Conservation (phyloP, 2,797 vertebrate species). For the Stomatorhinus walkeri region DNA sequence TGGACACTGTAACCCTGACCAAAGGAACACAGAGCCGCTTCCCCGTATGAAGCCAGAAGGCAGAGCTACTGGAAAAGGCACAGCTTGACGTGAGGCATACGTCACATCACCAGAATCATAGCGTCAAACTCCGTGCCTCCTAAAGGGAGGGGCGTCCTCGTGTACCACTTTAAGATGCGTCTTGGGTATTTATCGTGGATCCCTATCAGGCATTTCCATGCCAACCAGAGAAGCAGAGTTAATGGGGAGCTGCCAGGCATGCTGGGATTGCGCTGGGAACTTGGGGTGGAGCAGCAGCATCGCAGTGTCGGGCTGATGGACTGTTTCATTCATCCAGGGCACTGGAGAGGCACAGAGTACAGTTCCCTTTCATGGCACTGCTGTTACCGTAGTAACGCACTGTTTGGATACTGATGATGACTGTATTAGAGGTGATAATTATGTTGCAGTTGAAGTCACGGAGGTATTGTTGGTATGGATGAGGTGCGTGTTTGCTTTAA, state of each 20-base stretch:
- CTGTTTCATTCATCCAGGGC: neutral
- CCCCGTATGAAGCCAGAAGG: neutral
- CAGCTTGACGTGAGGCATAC: neutral
- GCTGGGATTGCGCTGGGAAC: neutral
- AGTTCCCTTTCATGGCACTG: neutral
- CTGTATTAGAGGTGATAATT: neutral
- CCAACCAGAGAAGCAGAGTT: neutral
- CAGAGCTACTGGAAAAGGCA: neutral
- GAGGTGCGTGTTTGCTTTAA: neutral
- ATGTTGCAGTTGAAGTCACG: neutral
- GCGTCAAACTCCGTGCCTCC: neutral
- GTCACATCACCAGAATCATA: neutral
- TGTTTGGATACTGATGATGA: neutral
- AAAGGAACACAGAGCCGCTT: neutral
- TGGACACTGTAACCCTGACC: neutral
- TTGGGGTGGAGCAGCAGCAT: neutral
- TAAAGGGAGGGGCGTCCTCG: neutral
- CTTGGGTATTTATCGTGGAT: neutral
- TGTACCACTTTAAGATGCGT: neutral
- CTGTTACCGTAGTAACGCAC: slow-evolving; percentile 2
- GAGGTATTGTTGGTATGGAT: neutral
- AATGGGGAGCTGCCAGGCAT: neutral
- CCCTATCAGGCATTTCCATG: slow-evolving; percentile 5
- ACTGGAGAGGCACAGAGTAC: neutral
- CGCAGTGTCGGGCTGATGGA: neutral